A percentile compares a stretch with the other conserved stretches of the same genome.
Conservation (phyloP, 1,140 invertebrate genomes). For the Brachionus plicatilis region DNA sequence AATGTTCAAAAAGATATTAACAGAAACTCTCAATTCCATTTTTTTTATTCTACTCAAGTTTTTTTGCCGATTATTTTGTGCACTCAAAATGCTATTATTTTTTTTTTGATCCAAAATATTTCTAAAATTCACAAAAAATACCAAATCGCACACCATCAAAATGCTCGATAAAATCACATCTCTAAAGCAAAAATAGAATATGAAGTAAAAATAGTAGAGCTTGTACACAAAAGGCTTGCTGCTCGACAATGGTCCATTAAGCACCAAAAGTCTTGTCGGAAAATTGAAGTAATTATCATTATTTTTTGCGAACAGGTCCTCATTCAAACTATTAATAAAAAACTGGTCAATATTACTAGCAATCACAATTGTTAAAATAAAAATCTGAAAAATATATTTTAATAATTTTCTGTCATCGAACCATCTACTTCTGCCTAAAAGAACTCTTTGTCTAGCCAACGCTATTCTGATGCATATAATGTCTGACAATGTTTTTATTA, state of each 20-base stretch:
- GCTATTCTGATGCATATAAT: not conserved
- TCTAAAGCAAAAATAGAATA: not conserved
- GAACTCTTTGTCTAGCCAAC: not conserved
- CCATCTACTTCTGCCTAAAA: not conserved
- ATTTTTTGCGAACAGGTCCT: not conserved
- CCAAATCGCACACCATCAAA: not conserved
- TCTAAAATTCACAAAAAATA: not conserved
- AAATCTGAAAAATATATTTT: too few species aligned
- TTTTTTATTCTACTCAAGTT: not conserved
- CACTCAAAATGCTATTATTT: not conserved
- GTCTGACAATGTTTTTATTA: not conserved
- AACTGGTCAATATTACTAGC: not conserved
- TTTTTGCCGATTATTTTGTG: not conserved
- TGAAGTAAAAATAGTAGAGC: not conserved
- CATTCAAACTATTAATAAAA: not conserved
- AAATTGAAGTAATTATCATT: not conserved
- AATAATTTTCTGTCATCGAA: not conserved
- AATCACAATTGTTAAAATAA: not conserved
- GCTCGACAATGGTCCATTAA: not conserved
- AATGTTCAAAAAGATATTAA: not conserved
- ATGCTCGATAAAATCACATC: not conserved
- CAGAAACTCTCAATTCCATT: not conserved
- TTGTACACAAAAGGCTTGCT: not conserved
- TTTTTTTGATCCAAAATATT: not conserved
- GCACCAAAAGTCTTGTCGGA: not conserved